Evolutionary conservation across 2,888 invertebrate species (phyloP).

Genomic region (Lithophane semibrunnea): DNA sequence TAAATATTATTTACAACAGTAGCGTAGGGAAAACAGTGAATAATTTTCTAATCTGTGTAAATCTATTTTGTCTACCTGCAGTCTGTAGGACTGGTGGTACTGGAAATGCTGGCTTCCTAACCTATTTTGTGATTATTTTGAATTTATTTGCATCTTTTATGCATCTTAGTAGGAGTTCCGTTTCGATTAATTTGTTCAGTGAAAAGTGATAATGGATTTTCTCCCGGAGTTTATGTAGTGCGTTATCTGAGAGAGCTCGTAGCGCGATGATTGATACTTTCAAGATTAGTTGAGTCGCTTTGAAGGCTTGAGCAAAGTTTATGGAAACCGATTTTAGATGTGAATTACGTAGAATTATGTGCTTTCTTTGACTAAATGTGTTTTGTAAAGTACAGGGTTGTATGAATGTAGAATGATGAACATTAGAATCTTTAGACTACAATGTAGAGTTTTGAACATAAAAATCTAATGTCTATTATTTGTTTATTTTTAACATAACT

Average conservation of each 20-base stretch:
- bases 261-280: slow-evolving; percentile 46
- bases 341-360: slow-evolving; percentile 1
- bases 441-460: too few relatives aligned
- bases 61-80: slow-evolving; percentile 46
- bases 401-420: too few relatives aligned
- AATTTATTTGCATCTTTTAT: slow-evolving; percentile 71
- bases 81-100: slow-evolving; percentile 53
- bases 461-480: too few relatives aligned
- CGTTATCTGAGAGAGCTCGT: slow-evolving; percentile 37
- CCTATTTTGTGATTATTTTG: slow-evolving; percentile 67
- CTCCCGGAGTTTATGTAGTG: slow-evolving; percentile 43
- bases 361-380: slow-evolving; percentile 3
- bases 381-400: background rate
- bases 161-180: slow-evolving; percentile 53
- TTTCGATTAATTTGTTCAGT: slow-evolving; percentile 54
- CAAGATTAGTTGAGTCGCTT: slow-evolving; percentile 43
- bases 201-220: slow-evolving; percentile 54
- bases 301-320: slow-evolving; percentile 40
- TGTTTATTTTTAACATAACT: too few relatives aligned
- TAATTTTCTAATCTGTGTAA: slow-evolving; percentile 70
- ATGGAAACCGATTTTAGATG: slow-evolving; percentile 15
- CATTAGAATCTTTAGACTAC: too few relatives aligned
- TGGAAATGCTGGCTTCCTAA: slow-evolving; percentile 56
- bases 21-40: slow-evolving; percentile 63
- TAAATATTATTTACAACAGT: slow-evolving; percentile 62